Evolutionary conservation across 1,140 invertebrate species (phyloP), one percentile per base, ranked within the genome.

Genomic region (Cepaea nemoralis): DNA sequence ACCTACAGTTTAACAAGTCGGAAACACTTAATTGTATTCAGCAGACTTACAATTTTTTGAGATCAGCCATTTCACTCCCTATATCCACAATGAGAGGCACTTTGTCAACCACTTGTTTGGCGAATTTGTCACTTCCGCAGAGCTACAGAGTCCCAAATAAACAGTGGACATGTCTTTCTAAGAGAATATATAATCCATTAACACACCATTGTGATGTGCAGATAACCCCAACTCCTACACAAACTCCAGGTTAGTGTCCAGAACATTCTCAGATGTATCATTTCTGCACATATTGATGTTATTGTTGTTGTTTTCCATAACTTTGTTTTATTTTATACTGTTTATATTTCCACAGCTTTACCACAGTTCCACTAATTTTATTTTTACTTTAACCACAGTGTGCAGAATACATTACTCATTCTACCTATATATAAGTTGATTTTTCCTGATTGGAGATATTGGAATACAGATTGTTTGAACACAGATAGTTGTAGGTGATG

Each of bases 11-110:
- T 35, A 40, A 70, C 37, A 40, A 69, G 6, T 31, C 12, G n/a
- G 79, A 80, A 37, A 76, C 73, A 8, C 5, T 66, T 19, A 45
- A 77, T 10, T 83, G 83, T 76, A 50, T 22, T 14, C 42, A 69
- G 12, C 27, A 67, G 12, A 66, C 75, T 31, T 59, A 75, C 37
- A 31, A 31, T 35, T 75, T 59, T 70, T 45, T 83, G 33, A 48
- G 33, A 24, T 24, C n/a, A 0, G 45, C 69, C 12, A 22, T 73
- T 19, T 27, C 16, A 0, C 42, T 31, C 0, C 66, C 74, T 24
- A 31, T 83, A 24, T 50, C 10, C n/a, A 50, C 42, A 35, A 73
- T 79, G 63, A 37, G 77, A 33, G 22, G n/a, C 37, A 39, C n/a
- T 3, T 27, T 83, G n/a, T 50, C 63, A 22, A 31, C 0, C 14